Evolutionary conservation across 23 tunicate species (phyloP).

Genomic region (Clavelina lepadiformis): DNA sequence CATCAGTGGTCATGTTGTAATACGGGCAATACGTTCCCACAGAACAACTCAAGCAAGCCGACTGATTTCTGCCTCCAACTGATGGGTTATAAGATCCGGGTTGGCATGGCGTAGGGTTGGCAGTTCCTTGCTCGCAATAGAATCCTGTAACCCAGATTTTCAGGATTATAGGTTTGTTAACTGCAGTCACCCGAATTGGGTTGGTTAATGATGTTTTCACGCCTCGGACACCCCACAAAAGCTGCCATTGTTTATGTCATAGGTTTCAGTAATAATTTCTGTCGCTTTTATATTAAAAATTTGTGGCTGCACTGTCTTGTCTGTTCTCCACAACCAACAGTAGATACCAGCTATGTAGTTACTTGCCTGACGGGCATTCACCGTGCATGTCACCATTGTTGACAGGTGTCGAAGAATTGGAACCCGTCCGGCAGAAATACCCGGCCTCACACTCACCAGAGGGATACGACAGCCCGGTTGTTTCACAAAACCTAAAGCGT

Average conservation of each 20-base stretch:
- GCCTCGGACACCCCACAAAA: too few species aligned
- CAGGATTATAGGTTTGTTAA: too few species aligned
- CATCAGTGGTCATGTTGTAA: constrained; percentile 53
- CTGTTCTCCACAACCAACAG: too few species aligned
- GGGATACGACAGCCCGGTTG: constrained; percentile 53
- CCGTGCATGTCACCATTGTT: constrained; percentile 41
- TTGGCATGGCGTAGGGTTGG: constrained; percentile 42
- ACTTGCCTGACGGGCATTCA: constrained; percentile 58
- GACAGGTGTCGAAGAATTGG: constrained; percentile 61
- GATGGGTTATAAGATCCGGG: constrained; percentile 71
- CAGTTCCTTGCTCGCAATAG: constrained; percentile 60
- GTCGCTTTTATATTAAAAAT: too few species aligned
- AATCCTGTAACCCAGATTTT: constrained; percentile 57
- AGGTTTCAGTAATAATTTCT: too few species aligned
- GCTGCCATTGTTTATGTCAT: too few species aligned
- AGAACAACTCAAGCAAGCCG: constrained; percentile 62
- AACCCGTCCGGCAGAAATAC: constrained; percentile 59
- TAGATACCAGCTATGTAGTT: too few species aligned
- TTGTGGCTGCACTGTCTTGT: too few species aligned
- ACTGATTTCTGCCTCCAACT: constrained; percentile 24
- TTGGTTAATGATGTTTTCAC: too few species aligned
- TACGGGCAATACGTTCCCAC: constrained; percentile 70
- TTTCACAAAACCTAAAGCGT: constrained; percentile 66
- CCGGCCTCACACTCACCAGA: constrained; percentile 64
- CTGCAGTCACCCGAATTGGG: too few species aligned